Conservation (phyloP, 2,113 vertebrate species). For the Limanda limanda region DNA sequence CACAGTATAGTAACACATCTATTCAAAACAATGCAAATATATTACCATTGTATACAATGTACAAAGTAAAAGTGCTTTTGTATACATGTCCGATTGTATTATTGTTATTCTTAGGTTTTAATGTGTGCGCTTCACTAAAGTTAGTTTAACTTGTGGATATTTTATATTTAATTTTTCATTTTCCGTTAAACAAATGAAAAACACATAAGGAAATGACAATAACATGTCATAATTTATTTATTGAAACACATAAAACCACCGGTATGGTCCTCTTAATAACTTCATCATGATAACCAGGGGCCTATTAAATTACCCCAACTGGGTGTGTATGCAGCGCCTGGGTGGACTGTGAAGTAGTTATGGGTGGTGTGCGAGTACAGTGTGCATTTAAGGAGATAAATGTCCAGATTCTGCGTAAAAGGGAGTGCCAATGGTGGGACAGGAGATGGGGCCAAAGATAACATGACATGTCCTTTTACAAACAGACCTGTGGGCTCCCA, state of each 20-base stretch:
- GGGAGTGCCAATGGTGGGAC: slow-evolving; percentile 72
- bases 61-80: too few relatives aligned
- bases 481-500: slow-evolving; percentile 23
- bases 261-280: background rate
- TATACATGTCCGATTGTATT: too few relatives aligned
- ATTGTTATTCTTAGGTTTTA: too few relatives aligned
- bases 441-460: slow-evolving; percentile 67
- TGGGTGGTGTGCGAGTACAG: slow-evolving; percentile 58
- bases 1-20: too few relatives aligned
- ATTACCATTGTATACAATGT: too few relatives aligned
- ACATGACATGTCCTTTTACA: slow-evolving; percentile 44
- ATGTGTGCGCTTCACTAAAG: too few relatives aligned
- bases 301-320: slow-evolving; percentile 21
- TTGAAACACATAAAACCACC: too few relatives aligned
- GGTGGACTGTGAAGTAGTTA: slow-evolving; percentile 61
- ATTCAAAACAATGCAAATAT: too few relatives aligned
- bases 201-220: too few relatives aligned
- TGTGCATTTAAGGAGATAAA: slow-evolving; percentile 78
- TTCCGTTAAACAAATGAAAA: too few relatives aligned
- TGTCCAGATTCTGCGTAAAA: slow-evolving; percentile 51
- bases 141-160: too few relatives aligned
- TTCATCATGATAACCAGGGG: slow-evolving; percentile 18
- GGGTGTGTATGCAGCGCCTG: slow-evolving; percentile 48
- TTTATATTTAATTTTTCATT: too few relatives aligned
- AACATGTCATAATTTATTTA: background rate